These are phyloP conservation scores for Melipona bicolor DNA, from an alignment of 2,888 invertebrate species.

Conservation along the genomic window DNA sequence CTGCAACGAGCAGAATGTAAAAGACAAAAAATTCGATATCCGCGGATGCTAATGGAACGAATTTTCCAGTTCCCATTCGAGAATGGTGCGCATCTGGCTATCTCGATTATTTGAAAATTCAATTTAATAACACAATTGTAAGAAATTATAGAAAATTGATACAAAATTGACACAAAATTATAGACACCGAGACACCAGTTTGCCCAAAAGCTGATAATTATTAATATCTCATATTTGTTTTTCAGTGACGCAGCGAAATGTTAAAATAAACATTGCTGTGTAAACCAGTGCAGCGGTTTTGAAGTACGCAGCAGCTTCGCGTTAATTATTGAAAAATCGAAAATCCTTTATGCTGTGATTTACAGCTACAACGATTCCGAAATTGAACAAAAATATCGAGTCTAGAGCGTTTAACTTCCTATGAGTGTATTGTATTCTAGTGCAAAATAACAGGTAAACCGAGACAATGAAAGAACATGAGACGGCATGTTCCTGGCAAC, in stretches of 20 bases:
- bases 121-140: slow-evolving; percentile 36
- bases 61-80: slow-evolving; percentile 30
- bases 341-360: neutral
- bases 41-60: neutral
- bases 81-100: neutral
- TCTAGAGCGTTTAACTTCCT: neutral
- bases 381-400: slow-evolving; percentile 22
- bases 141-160: no score
- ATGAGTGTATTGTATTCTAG: neutral
- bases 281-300: neutral
- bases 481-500: neutral
- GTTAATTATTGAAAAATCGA: neutral
- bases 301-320: neutral
- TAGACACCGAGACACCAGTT: neutral
- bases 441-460: slow-evolving; percentile 22
- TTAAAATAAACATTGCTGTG: neutral
- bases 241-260: neutral
- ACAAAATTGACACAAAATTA: slow-evolving; percentile 7
- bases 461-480: slow-evolving; percentile 20
- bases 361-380: neutral
- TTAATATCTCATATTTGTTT: slow-evolving; percentile 20
- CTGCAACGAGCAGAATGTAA: neutral
- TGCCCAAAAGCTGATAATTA: neutral
- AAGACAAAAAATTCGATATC: neutral
- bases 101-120: slow-evolving; percentile 47